A percentile compares a stretch with the other conserved stretches of the same genome.
Conservation (phyloP, 2,797 vertebrate genomes). For the Botia kubotai region DNA sequence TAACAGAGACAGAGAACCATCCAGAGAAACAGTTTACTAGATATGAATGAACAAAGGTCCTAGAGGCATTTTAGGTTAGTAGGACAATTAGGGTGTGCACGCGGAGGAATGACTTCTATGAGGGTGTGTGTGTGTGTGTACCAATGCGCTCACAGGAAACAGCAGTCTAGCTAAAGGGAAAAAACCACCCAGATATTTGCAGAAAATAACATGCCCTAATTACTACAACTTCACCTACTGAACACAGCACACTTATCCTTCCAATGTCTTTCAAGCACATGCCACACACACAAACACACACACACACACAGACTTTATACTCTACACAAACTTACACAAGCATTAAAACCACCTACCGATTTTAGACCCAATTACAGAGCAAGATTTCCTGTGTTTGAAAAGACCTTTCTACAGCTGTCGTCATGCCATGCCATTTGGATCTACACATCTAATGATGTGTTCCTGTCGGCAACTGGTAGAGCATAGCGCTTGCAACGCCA, state of each 20-base stretch:
- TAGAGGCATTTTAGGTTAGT: constrained; percentile 13
- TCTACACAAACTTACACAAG: constrained; percentile 3
- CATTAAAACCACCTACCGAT: constrained; percentile 47
- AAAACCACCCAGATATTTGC: constrained; percentile 47
- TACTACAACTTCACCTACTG: constrained; percentile 44
- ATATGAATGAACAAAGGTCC: background rate
- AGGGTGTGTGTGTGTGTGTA: constrained; percentile 17
- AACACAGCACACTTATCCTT: constrained; percentile 4
- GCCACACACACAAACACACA: constrained; percentile 15
- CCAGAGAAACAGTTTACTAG: background rate
- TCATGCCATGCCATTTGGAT: constrained; percentile 35
- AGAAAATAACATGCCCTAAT: constrained; percentile 54
- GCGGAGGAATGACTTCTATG: constrained; percentile 12
- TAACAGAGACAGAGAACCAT: background rate
- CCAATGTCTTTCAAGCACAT: constrained; percentile 5
- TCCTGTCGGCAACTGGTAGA: background rate
- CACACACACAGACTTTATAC: constrained; percentile 30
- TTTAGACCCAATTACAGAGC: constrained; percentile 53
- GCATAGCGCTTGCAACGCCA: background rate
- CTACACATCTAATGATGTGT: constrained; percentile 25
- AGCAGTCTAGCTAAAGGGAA: constrained; percentile 18
- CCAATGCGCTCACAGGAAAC: constrained; percentile 55
- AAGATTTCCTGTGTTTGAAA: constrained; percentile 54
- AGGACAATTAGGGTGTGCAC: constrained; percentile 22
- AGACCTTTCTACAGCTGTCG: constrained; percentile 33